These are phyloP conservation scores for Phenacoccus solenopsis DNA, from an alignment of 1,140 invertebrate species.

Conservation along the genomic window DNA sequence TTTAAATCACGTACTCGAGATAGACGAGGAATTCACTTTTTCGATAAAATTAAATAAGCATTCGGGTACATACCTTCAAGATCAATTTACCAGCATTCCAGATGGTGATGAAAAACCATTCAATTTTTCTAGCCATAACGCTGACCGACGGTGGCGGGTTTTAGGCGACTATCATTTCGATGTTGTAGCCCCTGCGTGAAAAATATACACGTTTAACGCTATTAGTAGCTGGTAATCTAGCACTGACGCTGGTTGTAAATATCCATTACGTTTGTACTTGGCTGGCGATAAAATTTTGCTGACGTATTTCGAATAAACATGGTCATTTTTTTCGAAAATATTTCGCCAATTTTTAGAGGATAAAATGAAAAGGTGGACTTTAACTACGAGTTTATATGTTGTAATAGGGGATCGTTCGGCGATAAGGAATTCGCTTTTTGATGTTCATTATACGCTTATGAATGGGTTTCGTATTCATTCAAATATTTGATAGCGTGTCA, in stretches of 20 bases:
- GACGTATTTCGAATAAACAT: not conserved
- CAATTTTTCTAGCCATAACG: slow-evolving; percentile 1
- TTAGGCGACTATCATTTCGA: too few species aligned
- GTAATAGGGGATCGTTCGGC: not conserved
- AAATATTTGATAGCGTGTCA: too few species aligned
- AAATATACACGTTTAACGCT: not conserved
- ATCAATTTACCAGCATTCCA: not conserved
- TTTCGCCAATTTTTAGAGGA: not conserved
- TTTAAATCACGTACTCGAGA: not conserved
- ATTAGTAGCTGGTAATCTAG: not conserved
- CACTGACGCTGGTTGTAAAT: not conserved
- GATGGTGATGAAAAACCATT: not conserved
- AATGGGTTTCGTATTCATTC: too few species aligned
- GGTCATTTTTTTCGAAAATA: not conserved
- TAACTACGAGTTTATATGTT: not conserved
- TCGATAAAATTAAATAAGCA: not conserved
- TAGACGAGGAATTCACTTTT: not conserved
- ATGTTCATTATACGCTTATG: not conserved
- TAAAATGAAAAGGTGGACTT: not conserved
- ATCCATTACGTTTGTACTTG: not conserved
- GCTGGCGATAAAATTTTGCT: not conserved
- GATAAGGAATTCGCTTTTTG: not conserved
- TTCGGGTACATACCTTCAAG: not conserved
- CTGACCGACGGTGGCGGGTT: too few species aligned
- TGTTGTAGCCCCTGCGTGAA: too few species aligned